These are phyloP conservation scores for Temnothorax ravouxi DNA, from an alignment of 2,888 invertebrate genomes.

Conservation along the genomic window DNA sequence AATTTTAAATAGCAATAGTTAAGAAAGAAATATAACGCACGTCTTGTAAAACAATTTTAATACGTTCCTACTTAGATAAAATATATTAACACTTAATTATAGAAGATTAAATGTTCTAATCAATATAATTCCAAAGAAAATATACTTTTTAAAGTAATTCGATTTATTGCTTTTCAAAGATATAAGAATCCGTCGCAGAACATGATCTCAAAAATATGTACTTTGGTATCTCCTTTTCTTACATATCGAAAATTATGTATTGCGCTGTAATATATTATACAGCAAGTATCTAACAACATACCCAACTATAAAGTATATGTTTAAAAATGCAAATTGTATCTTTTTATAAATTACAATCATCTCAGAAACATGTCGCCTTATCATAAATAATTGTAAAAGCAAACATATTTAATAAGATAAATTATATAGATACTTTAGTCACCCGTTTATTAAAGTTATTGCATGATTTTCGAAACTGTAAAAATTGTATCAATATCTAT, in stretches of 20 bases:
- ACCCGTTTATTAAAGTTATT: conserved; percentile 6
- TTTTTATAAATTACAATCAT: not conserved
- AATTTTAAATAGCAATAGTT: not conserved
- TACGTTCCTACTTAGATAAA: not conserved
- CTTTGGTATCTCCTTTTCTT: conserved; percentile 68
- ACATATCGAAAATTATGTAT: conserved; percentile 18
- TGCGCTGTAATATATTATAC: not conserved
- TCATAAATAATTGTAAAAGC: conserved; percentile 23
- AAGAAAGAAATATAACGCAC: not conserved
- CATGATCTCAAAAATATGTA: conserved; percentile 67
- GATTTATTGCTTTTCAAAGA: conserved; percentile 20
- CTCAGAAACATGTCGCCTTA: not conserved
- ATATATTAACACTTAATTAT: not conserved
- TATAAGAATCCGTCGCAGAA: conserved; percentile 68
- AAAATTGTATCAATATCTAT: not conserved
- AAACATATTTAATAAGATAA: conserved; percentile 10
- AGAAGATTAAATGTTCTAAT: not conserved
- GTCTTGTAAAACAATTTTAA: not conserved
- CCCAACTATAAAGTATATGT: conserved; percentile 5
- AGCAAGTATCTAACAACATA: not conserved
- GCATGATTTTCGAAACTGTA: not conserved
- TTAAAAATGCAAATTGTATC: not conserved
- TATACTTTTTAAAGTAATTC: not conserved
- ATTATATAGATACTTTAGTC: not conserved
- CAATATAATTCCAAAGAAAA: not conserved